Conservation (phyloP, 2,113 vertebrate species). For the Ictalurus punctatus region DNA sequence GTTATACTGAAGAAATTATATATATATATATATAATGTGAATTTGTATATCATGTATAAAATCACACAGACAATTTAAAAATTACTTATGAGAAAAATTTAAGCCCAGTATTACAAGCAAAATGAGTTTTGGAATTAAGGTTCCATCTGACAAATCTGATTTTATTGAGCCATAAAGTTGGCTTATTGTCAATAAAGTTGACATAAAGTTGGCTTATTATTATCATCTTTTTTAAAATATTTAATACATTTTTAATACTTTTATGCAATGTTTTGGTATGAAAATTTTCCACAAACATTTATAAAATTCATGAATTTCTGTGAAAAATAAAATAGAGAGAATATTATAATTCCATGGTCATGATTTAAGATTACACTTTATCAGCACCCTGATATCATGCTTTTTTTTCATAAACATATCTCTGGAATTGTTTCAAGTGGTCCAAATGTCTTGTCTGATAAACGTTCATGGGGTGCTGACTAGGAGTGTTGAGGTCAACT, state of each 20-base stretch:
- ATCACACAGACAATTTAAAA: not conserved
- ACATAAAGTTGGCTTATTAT: too few species aligned
- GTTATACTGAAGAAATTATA: not conserved
- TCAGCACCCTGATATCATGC: not conserved
- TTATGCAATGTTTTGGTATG: not conserved
- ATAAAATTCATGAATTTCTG: not conserved
- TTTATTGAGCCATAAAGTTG: not conserved
- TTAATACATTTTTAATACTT: not conserved
- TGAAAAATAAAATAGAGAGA: not conserved
- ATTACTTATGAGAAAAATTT: not conserved
- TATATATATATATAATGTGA: not conserved
- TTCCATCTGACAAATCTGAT: not conserved
- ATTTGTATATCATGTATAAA: too few species aligned
- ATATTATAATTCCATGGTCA: not conserved
- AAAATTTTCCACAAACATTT: not conserved
- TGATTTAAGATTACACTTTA: not conserved
- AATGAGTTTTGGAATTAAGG: not conserved
- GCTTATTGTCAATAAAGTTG: too few species aligned
- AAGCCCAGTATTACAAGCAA: not conserved
- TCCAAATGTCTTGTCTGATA: constrained; percentile 35
- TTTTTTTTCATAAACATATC: not conserved
- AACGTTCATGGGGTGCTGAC: constrained; percentile 22
- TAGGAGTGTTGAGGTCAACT: not conserved
- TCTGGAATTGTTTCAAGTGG: constrained; percentile 21
- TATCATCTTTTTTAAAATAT: too few species aligned